Evolutionary conservation across 2,888 invertebrate genomes (phyloP), one percentile per base, ranked within the genome.

Genomic region (Thyatira batis): DNA sequence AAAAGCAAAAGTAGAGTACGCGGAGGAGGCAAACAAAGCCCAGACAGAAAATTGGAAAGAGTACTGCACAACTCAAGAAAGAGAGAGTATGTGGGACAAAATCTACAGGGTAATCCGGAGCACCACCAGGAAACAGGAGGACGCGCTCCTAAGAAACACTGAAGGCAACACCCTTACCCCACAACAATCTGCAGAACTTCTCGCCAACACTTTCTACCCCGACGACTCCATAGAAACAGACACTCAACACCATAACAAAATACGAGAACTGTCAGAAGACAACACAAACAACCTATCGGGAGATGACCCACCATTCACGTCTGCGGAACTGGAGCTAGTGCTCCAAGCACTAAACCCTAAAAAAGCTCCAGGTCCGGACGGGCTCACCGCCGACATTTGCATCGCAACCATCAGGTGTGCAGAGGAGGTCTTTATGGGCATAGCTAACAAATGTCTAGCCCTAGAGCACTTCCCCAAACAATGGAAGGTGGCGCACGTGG

Each of bases 291-390:
- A 33, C 5, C 33, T 33, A 3, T 33, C 10, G 33, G 43, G 44
- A 2, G 46, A 51, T 3, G 57, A 53, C 46, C 66, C 53, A 13
- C 60, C n/a, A n/a, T n/a, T n/a, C 54, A 64, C 61, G 0, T 10
- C 3, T 1, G 20, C n/a, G 2, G 63, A 67, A 21, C 20, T 64
- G 17, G 44, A 49, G 0, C n/a, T 4, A 0, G 51, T 55, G 0
- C 30, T 55, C 0, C 2, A 27, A 2, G 21, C 27, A 8, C 51
- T 60, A 1, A 54, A 60, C 27, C 61, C 58, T 0, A 61, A 60
- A 13, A 66, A 65, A 20, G 66, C 66, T 0, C 67, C 66, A 0
- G 67, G 65, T 6, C 30, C 45, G 1, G 65, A 69, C 8, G 62
- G 65, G 0, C 27, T 65, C 1, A 62, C 62, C 0, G 54, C 67